Conservation (phyloP, 2,113 vertebrate species). For the Chloebia gouldiae region DNA sequence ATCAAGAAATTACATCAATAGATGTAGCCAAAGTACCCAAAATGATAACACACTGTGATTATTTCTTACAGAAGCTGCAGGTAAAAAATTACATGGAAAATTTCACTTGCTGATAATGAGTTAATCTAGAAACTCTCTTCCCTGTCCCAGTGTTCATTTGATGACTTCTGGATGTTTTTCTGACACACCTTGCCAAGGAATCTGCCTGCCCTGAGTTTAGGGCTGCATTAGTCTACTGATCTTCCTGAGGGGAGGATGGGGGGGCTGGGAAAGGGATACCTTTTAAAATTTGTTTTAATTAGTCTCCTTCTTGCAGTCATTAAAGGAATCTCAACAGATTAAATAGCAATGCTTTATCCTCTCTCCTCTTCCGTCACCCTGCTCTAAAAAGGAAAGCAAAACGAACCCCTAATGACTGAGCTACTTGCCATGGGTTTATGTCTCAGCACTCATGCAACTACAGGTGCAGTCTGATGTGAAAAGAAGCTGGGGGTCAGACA, state of each 20-base stretch:
- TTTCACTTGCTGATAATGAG: neutral
- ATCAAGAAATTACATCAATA: neutral
- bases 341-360: neutral
- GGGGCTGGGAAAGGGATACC: fast-evolving
- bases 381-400: neutral
- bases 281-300: neutral
- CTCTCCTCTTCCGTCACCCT: neutral
- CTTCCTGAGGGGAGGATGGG: neutral
- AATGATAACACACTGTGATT: neutral
- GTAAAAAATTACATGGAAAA: neutral
- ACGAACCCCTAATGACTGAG: neutral
- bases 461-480: neutral
- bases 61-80: neutral
- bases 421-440: neutral
- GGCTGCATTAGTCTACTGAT: neutral
- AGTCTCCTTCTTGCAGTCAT: neutral
- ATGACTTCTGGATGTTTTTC: neutral
- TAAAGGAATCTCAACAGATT: neutral
- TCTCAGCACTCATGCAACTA: neutral
- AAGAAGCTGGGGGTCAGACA: neutral
- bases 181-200: constrained; percentile 54
- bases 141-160: neutral
- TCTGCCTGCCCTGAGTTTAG: constrained; percentile 4
- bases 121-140: neutral
- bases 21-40: neutral